Conservation (phyloP, 2,888 invertebrate genomes). For the Lordiphosa fenestrarum region DNA sequence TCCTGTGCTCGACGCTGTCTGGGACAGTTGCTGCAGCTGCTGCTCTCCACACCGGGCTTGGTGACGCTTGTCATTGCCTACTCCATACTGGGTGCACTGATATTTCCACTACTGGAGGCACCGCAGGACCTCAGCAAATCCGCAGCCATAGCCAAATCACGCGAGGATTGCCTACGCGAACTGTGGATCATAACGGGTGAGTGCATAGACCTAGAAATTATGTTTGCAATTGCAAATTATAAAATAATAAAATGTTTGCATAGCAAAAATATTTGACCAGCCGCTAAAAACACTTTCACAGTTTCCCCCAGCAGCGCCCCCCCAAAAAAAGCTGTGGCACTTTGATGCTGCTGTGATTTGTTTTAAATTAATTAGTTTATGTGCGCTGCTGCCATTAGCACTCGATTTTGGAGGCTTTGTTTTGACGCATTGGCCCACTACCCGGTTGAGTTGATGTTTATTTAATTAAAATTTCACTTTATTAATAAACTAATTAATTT, state of each 20-base stretch:
- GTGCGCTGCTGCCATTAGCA: constrained; percentile 45
- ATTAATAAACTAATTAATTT: constrained; percentile 66
- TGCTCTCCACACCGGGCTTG: constrained; percentile 82
- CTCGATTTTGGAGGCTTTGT: constrained; percentile 9
- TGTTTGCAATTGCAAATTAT: constrained; percentile 41
- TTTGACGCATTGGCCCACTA: constrained; percentile 16
- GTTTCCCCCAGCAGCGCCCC: constrained; percentile 4
- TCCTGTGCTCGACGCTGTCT: constrained; percentile 52
- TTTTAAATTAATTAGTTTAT: constrained; percentile 65
- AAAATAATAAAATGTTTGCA: constrained; percentile 56
- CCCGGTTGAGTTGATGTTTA: constrained; percentile 34
- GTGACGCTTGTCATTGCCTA: constrained; percentile 88
- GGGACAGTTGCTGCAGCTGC: constrained; percentile 72
- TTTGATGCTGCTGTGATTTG: constrained; percentile 41
- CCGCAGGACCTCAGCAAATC: constrained; percentile 84
- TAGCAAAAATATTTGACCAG: constrained; percentile 51
- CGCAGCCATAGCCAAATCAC: constrained; percentile 83
- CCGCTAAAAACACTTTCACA: constrained; percentile 16
- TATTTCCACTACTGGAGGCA: constrained; percentile 88
- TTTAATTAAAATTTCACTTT: constrained; percentile 63
- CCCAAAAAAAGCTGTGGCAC: not conserved
- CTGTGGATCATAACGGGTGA: constrained; percentile 91
- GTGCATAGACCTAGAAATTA: constrained; percentile 42
- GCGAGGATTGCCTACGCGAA: constrained; percentile 86
- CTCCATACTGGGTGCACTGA: constrained; percentile 87